A percentile compares a stretch with the other conserved stretches of the same genome.
These are phyloP conservation scores for Stenchaetothrips biformis DNA, from an alignment of 2,888 invertebrate species.

Conservation along the genomic window DNA sequence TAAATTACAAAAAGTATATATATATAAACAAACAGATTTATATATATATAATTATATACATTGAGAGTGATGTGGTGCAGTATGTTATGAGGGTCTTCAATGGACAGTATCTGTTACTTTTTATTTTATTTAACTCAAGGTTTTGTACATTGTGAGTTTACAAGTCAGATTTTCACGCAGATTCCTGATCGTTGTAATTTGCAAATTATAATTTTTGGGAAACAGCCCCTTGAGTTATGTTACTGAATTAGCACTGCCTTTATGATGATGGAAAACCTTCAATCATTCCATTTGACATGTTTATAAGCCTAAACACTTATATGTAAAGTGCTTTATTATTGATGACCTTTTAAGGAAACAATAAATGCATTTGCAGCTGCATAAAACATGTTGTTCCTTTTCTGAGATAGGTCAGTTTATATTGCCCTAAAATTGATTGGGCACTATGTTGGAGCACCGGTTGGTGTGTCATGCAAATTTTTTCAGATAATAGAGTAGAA, in stretches of 20 bases:
- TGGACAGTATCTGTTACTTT: slow-evolving; percentile 5
- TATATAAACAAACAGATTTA: neutral
- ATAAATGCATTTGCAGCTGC: slow-evolving; percentile 20
- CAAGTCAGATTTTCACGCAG: neutral
- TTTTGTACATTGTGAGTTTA: slow-evolving; percentile 7
- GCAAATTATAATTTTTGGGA: neutral
- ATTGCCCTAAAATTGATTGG: too few relatives aligned
- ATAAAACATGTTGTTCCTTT: neutral
- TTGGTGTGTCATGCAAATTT: too few relatives aligned
- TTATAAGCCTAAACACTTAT: slow-evolving; percentile 19
- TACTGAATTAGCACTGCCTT: slow-evolving; percentile 16
- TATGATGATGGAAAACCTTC: slow-evolving; percentile 6
- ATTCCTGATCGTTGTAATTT: neutral
- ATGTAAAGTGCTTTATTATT: slow-evolving; percentile 25
- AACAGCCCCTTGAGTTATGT: slow-evolving; percentile 18
- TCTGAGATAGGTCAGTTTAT: too few relatives aligned
- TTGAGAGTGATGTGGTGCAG: neutral
- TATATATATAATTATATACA: neutral
- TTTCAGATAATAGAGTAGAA: too few relatives aligned
- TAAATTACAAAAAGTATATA: neutral
- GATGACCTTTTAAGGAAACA: slow-evolving; percentile 23
- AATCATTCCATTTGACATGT: slow-evolving; percentile 23
- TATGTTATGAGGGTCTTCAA: slow-evolving; percentile 11
- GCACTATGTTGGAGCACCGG: too few relatives aligned
- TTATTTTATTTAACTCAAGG: slow-evolving; percentile 1